Percentiles rank a stretch among this genome's conserved stretches.
These are phyloP conservation scores for Hydrophis major DNA, from an alignment of 2,797 vertebrate species.

Conservation along the genomic window DNA sequence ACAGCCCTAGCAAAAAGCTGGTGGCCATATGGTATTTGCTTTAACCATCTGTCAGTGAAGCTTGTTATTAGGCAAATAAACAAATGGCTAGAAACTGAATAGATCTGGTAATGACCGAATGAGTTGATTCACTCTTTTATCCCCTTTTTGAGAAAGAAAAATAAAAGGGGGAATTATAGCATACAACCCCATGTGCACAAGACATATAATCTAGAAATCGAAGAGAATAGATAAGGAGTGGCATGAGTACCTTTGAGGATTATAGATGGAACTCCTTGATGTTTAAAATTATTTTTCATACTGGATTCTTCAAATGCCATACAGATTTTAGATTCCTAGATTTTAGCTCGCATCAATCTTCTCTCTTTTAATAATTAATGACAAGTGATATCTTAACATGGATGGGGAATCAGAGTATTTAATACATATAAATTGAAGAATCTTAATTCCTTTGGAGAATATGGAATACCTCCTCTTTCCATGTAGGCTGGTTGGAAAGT, in stretches of 20 bases:
- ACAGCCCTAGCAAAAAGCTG: conserved; percentile 11
- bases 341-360: not conserved
- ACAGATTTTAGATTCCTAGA: not conserved
- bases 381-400: not conserved
- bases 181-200: not conserved
- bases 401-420: not conserved
- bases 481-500: not conserved
- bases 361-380: not conserved
- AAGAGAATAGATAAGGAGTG: not conserved
- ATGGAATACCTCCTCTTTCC: not conserved
- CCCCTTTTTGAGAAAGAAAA: not conserved
- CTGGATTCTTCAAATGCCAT: not conserved
- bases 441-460: not conserved
- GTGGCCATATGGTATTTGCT: conserved; percentile 4
- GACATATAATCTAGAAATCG: not conserved
- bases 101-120: conserved; percentile 7
- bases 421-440: not conserved
- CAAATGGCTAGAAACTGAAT: not conserved
- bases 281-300: not conserved
- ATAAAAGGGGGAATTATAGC: not conserved
- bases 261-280: not conserved
- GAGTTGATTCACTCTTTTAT: not conserved
- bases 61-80: conserved; percentile 16
- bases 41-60: conserved; percentile 23
- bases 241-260: not conserved